These are phyloP conservation scores for Hemiprocne comata DNA, from an alignment of 2,113 vertebrate species.

Conservation along the genomic window DNA sequence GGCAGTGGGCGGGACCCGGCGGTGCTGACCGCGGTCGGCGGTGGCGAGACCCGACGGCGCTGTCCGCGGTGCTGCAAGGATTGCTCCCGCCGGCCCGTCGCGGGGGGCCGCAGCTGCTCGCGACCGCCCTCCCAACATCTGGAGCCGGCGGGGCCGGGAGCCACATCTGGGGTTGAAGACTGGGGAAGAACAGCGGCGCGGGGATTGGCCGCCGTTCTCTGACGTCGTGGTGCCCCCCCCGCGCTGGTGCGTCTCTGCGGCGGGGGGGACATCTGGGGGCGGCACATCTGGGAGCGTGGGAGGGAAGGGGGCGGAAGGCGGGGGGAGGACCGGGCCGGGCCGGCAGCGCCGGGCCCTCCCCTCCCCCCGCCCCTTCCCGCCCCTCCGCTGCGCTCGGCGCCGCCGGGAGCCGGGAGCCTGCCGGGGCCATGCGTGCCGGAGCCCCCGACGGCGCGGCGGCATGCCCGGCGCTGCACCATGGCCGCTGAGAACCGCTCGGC, in stretches of 20 bases:
- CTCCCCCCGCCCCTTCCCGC: not conserved
- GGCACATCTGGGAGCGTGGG: conserved; percentile 61
- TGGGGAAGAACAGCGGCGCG: not conserved
- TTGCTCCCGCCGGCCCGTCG: not conserved
- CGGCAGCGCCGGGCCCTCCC: conserved; percentile 16
- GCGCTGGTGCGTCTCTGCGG: not conserved
- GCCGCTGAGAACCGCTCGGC: conserved; percentile 35
- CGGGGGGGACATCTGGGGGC: conserved; percentile 1
- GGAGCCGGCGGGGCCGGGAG: not conserved
- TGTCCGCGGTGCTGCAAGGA: not conserved
- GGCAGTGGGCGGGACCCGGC: too few relatives aligned
- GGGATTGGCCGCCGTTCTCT: conserved; percentile 66
- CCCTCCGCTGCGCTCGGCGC: not conserved
- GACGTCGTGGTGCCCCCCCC: conserved; percentile 52
- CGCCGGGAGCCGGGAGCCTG: not conserved
- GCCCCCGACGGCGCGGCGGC: not conserved
- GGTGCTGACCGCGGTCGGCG: too few relatives aligned
- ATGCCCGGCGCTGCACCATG: conserved; percentile 18
- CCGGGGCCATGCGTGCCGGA: not conserved
- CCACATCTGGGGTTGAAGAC: not conserved
- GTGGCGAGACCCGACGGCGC: not conserved
- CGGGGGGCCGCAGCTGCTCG: too few relatives aligned
- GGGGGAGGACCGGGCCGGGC: conserved; percentile 30
- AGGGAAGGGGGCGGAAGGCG: not conserved
- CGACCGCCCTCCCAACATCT: not conserved